Base-by-base conservation (phyloP, 2,888 invertebrate species). In the Morpho helenor region DNA sequence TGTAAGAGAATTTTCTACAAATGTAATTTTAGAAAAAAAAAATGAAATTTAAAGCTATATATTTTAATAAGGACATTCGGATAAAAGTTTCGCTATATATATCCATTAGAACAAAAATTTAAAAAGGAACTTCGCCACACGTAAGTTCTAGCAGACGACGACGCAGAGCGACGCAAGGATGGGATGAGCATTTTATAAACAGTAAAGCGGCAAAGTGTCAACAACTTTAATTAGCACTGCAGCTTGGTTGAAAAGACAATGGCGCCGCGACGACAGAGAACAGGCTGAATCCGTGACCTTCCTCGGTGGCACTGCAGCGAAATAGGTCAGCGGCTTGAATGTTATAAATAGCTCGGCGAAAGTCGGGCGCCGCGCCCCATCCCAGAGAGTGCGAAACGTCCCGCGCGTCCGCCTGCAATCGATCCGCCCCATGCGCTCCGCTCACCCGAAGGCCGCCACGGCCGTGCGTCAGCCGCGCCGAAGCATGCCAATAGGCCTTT, bases 311-410 rank as follows among this genome's bases (percentile, higher is more conserved):
- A 82, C 84, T 87, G 87, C 89, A 87, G 84, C 82, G 80, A 90
- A 88, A 87, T 90, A 87, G 89, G 90, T 90, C 90, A 89, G 88
- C 88, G 87, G 89, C 88, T 87, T 87, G 82, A 85, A 84, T 84
- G 84, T 87, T 90, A 89, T 88, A 88, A 89, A 90, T 90, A 90
- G 90, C 89, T 84, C 80, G 86, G 86, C 77, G 85, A 87, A 88
- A 88, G 88, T 87, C 86, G 87, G 87, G 84, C 87, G 84, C 82
- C 85, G 79, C 79, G 73, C 84, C 87, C 82, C 84, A 77, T 80
- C 77, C 82, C 85, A 70, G 68, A 72, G 80, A 77, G 79, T 73
- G 77, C 65, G 74, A 71, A 71, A 72, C 65, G 67, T 65, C 68
- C 67, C 66, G 68, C 68, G 63, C 77, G 69, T 69, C 73, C 75